Evolutionary conservation across 64 coral and sea anemone species (phyloP), one percentile per base, ranked within the genome.

Genomic region (Actinia equina): DNA sequence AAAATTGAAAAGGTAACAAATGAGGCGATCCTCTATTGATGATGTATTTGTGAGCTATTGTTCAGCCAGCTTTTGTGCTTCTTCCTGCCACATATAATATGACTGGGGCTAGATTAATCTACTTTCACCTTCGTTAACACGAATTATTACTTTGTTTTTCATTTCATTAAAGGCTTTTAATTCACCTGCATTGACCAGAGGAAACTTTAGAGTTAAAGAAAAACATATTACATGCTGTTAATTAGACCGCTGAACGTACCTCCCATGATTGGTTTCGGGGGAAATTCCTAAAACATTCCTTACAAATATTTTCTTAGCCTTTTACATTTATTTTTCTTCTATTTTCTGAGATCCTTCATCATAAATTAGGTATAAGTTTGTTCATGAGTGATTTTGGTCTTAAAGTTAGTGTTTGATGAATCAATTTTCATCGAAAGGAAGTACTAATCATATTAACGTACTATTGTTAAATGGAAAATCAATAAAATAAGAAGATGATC

Each of bases 91-190:
- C 14, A 74, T 13, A 74, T 74, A 69, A 69, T 23, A 74, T 41
- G n/a, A 74, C 62, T 13, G 9, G n/a, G 26, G 25, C 69, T 74
- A 74, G 26, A 30, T 74, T 74, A 41, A 74, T 74, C 25, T 74
- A 26, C 69, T 16, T 74, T 13, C 12, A 15, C 26, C 69, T 74
- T 74, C 69, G 69, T 74, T 74, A 74, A 74, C 69, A 74, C 69
- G 69, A 30, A 74, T 74, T 74, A 74, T 74, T 74, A 74, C 25
- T 74, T 74, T 74, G 23, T 74, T 74, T 74, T 74, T 74, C 69
- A 74, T 74, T 41, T 74, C 9, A 74, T 74, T 74, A 74, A 74
- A 74, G 69, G 23, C 69, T 74, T 74, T 74, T 74, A 74, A 74
- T 74, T 74, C 69, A 74, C 69, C 69, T 74, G 69, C 69, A 30